Conservation (phyloP, 2,797 vertebrate species). For the Pantherophis vulpinus region DNA sequence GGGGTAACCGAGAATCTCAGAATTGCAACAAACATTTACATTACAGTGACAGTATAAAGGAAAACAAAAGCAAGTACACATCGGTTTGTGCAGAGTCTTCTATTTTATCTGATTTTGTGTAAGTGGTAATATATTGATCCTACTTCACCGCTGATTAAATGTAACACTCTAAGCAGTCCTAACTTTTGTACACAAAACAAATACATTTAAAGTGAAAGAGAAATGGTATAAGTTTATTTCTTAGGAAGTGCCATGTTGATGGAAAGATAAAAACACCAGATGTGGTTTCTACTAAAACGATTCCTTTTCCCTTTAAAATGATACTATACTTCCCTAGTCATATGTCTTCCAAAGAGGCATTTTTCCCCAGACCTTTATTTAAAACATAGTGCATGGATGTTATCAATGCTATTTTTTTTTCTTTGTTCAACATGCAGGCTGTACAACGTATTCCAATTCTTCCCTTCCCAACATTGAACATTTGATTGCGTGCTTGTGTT, state of each 20-base stretch:
- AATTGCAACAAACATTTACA: constrained; percentile 10
- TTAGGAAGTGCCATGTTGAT: constrained; percentile 22
- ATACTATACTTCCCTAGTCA: constrained; percentile 18
- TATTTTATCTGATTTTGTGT: constrained; percentile 43
- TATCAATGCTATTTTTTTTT: constrained; percentile 1
- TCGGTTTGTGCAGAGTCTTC: constrained; percentile 40
- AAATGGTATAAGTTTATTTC: constrained; percentile 32
- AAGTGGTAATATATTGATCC: constrained; percentile 56
- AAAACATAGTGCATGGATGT: constrained; percentile 9
- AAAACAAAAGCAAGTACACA: neutral
- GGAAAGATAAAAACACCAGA: constrained; percentile 37
- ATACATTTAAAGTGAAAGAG: constrained; percentile 21
- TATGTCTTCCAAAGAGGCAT: constrained; percentile 6
- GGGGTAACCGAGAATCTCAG: neutral
- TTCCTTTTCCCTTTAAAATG: constrained; percentile 36
- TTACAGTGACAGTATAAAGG: neutral
- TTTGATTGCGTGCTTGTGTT: rapidly evolving
- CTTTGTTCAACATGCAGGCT: constrained; percentile 32
- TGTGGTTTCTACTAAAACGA: constrained; percentile 18
- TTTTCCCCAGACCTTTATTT: constrained; percentile 29
- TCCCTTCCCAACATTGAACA: rapidly evolving
- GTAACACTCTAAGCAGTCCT: constrained; percentile 37
- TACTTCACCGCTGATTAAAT: constrained; percentile 57
- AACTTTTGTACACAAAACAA: constrained; percentile 14
- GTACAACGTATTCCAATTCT: constrained; percentile 23